These are phyloP conservation scores for Ceratina calcarata DNA, from an alignment of 1,140 invertebrate species.

Conservation along the genomic window DNA sequence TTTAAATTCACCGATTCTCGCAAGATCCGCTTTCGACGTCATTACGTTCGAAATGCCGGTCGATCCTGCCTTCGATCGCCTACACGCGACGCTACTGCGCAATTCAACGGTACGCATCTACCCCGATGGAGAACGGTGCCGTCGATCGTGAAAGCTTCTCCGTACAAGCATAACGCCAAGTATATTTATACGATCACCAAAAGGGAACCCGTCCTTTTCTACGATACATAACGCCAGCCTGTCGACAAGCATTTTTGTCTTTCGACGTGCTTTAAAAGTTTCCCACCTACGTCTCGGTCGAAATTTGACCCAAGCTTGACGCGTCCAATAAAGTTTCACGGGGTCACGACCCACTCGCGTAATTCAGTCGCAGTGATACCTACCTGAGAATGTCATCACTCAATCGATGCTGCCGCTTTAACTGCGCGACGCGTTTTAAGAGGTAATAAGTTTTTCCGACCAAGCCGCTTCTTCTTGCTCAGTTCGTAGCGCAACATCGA, in stretches of 20 bases:
- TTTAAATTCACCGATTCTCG: conserved; percentile 10
- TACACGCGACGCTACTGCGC: conserved; percentile 60
- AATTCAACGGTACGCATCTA: conserved; percentile 39
- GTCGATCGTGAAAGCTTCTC: neutral
- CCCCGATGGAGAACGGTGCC: neutral
- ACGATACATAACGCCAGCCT: neutral
- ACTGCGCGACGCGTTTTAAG: neutral
- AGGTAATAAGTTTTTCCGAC: neutral
- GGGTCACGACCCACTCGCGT: too few species aligned
- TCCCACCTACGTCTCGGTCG: too few species aligned
- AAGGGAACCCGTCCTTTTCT: neutral
- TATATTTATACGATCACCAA: too few species aligned
- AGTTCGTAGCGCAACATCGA: neutral
- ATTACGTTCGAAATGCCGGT: conserved; percentile 42
- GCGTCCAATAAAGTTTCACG: neutral
- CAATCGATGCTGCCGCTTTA: neutral
- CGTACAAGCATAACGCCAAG: neutral
- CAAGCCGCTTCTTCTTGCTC: neutral
- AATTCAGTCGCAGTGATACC: too few species aligned
- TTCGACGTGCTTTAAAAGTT: neutral
- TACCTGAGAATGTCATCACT: neutral
- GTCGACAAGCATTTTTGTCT: neutral
- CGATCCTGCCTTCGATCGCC: conserved; percentile 42
- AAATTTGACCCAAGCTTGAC: neutral
- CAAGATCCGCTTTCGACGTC: neutral